Evolutionary conservation across 2,888 invertebrate species (phyloP).

Genomic region (Hedya salicella): DNA sequence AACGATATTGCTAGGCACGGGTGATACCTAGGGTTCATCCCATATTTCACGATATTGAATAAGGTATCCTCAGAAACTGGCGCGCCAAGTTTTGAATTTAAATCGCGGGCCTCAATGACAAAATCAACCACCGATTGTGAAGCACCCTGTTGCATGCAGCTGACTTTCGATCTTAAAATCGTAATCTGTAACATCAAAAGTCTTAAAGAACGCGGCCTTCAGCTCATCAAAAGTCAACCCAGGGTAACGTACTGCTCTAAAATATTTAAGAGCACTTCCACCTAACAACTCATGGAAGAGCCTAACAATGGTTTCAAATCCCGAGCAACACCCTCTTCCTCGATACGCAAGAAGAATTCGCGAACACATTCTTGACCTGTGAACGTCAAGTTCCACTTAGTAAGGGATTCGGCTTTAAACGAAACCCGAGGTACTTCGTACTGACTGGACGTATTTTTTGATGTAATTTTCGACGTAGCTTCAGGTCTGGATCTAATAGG

Average conservation of each 20-base stretch:
- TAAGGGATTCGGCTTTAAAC: neutral
- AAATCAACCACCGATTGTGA: neutral
- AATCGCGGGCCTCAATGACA: neutral
- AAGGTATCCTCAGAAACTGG: too few species aligned
- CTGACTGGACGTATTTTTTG: too few species aligned
- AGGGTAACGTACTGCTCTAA: neutral
- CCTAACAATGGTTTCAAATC: neutral
- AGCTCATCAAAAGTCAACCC: neutral
- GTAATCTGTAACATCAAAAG: neutral
- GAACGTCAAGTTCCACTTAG: neutral
- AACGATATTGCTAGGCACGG: too few species aligned
- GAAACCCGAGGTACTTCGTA: too few species aligned
- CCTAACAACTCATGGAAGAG: neutral
- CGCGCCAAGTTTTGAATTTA: too few species aligned
- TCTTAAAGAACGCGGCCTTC: neutral
- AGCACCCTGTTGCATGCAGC: neutral
- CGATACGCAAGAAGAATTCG: neutral
- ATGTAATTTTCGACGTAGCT: too few species aligned
- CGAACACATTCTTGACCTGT: neutral
- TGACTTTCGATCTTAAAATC: conserved; percentile 2
- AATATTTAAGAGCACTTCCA: neutral
- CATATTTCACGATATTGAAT: too few species aligned
- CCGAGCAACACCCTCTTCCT: neutral
- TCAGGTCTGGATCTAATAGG: too few species aligned
- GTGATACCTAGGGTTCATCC: too few species aligned